A percentile compares a stretch with the other conserved stretches of the same genome.
These are phyloP conservation scores for Cynodonichthys magdalenae DNA, from an alignment of 2,797 vertebrate genomes.

Conservation along the genomic window DNA sequence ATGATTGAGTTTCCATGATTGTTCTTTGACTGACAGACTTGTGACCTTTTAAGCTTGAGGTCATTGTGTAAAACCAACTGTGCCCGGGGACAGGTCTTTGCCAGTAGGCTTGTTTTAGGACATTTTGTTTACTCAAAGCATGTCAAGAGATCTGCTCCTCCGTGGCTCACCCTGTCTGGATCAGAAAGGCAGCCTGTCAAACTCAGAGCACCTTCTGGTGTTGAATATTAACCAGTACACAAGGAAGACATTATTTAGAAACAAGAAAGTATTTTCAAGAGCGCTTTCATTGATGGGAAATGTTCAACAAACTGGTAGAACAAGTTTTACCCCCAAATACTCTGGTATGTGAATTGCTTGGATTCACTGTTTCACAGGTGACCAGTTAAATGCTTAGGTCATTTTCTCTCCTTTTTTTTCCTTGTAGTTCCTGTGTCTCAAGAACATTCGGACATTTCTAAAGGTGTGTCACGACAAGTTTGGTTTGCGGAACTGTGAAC, in stretches of 20 bases:
- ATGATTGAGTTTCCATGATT: background rate
- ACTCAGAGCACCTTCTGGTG: slow-evolving; percentile 15
- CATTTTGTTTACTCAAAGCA: background rate
- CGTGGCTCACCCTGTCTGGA: slow-evolving; percentile 42
- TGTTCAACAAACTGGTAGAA: slow-evolving; percentile 30
- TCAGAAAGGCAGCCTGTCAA: slow-evolving; percentile 25
- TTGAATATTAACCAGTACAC: slow-evolving; percentile 42
- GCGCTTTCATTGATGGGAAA: slow-evolving; percentile 16
- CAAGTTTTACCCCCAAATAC: slow-evolving; percentile 23
- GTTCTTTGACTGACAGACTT: slow-evolving; percentile 9
- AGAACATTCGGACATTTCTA: slow-evolving; percentile 97
- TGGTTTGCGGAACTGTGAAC: slow-evolving; percentile 91
- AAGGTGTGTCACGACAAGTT: slow-evolving; percentile 98
- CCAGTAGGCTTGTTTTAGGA: slow-evolving; percentile 26
- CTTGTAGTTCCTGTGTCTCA: slow-evolving; percentile 93
- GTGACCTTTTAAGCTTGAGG: slow-evolving; percentile 11
- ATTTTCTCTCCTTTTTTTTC: slow-evolving; percentile 2
- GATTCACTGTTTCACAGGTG: background rate
- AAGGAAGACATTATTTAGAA: slow-evolving; percentile 45
- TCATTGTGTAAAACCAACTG: slow-evolving; percentile 9
- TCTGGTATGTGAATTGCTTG: background rate
- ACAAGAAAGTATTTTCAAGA: slow-evolving; percentile 63
- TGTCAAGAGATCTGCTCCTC: slow-evolving; percentile 16
- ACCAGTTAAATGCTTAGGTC: slow-evolving; percentile 3
- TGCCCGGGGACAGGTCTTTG: background rate